phyloP scores from a whole-genome alignment of 2,888 invertebrate species.

The Taphrorychus bicolor region DNA sequence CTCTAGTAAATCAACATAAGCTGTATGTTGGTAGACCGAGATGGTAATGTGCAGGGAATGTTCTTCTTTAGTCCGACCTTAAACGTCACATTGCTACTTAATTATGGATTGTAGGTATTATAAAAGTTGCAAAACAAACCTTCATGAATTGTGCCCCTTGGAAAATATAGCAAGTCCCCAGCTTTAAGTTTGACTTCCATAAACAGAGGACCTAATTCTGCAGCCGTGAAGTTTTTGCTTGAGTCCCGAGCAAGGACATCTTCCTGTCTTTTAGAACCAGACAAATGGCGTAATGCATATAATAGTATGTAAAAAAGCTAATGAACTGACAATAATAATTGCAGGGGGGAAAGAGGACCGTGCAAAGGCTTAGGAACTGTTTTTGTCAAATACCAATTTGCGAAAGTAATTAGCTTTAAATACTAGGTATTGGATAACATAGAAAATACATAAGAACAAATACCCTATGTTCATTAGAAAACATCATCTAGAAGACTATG shows the following conservation, averaged over 20 bases:
- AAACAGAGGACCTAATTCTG: slow-evolving; percentile 80
- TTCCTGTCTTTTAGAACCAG: background rate
- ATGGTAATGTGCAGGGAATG: slow-evolving; percentile 96
- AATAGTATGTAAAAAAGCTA: too few relatives aligned
- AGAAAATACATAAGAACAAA: too few relatives aligned
- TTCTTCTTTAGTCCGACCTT: slow-evolving; percentile 70
- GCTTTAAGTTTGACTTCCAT: slow-evolving; percentile 80
- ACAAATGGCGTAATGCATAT: too few relatives aligned
- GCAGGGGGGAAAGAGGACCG: too few relatives aligned
- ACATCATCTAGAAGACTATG: too few relatives aligned
- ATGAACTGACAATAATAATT: too few relatives aligned
- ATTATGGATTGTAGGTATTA: background rate
- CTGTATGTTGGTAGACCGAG: slow-evolving; percentile 89
- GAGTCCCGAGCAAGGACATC: slow-evolving; percentile 77
- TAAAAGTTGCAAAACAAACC: slow-evolving; percentile 57
- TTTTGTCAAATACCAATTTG: too few relatives aligned
- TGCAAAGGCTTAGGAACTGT: too few relatives aligned
- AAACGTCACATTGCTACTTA: slow-evolving; percentile 11
- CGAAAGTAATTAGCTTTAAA: too few relatives aligned
- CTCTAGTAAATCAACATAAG: slow-evolving; percentile 89
- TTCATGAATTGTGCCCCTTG: slow-evolving; percentile 87
- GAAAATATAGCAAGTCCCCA: slow-evolving; percentile 94
- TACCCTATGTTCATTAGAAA: too few relatives aligned
- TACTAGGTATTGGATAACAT: too few relatives aligned
- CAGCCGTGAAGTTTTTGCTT: slow-evolving; percentile 76